Evolutionary conservation across 2,113 vertebrate species (phyloP), one percentile per base, ranked within the genome.

Genomic region (Salvelinus alpinus): DNA sequence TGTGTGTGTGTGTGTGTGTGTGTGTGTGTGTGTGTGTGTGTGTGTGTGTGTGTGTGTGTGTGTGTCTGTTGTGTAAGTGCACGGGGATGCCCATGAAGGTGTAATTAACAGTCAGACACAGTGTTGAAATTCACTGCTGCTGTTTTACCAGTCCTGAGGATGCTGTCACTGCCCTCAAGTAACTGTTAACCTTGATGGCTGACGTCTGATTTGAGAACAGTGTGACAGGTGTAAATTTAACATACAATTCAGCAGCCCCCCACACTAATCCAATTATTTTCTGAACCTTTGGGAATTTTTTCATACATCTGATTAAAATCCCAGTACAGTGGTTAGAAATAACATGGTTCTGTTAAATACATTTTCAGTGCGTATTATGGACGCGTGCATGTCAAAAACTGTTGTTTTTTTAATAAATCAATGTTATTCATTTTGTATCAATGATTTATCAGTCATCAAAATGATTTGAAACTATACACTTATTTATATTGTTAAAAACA

Each of bases 211-310:
- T 88, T 86, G 88, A 87, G 80, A 83, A 65, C 60, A 84, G 76
- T 34, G 71, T 85, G 86, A 74, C 85, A 91, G 85, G 90, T 90
- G 91, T 90, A 90, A 91, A 84, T 90, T 91, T 90, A 90, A 89
- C 89, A 89, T 85, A 78, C 76, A 77, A 80, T 87, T 85, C 81
- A 81, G 71, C 81, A 81, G 71, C 77, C 84, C 78, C 75, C 80
- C 31, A 80, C 79, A 82, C 86, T 85, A 83, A 88, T 87, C 90
- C 89, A 93, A 93, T 93, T 92, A 89, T 90, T 90, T 89, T 72
- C 47, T 76, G 71, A 90, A 74, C 79, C 64, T 80, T 70, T 79
- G 57, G 73, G 70, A 64, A 57, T 62, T 70, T 54, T 57, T n/a
- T 60, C 44, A 71, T 24, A 14, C 20, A 14, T 65, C 64, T 66